Percentiles rank a stretch among this genome's conserved stretches.
Conservation (phyloP, 1,140 invertebrate genomes). For the Bursaphelenchus mucronatus region DNA sequence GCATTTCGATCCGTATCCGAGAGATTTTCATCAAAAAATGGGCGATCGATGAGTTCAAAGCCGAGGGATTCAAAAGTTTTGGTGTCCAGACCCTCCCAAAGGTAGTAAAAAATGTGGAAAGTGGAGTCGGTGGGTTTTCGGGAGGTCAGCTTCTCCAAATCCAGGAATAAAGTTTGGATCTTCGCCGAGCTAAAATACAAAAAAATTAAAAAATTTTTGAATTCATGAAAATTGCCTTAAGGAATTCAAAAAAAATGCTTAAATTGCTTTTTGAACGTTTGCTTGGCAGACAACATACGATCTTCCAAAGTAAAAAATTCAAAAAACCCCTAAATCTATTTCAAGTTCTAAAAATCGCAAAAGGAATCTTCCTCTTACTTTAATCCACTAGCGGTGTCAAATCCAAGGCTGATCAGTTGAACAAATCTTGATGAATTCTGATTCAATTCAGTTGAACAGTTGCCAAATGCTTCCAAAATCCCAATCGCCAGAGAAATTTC, state of each 20-base stretch:
- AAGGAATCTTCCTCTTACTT: too few relatives aligned
- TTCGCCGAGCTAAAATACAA: slow-evolving; percentile 39
- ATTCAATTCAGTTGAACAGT: slow-evolving; percentile 75
- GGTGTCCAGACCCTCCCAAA: slow-evolving; percentile 77
- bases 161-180: slow-evolving; percentile 69
- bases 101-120: slow-evolving; percentile 77
- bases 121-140: slow-evolving; percentile 71
- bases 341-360: too few relatives aligned
- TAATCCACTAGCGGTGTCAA: slow-evolving; percentile 76
- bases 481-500: slow-evolving; percentile 77
- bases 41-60: slow-evolving; percentile 18
- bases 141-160: slow-evolving; percentile 72
- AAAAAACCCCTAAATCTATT: too few relatives aligned
- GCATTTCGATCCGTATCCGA: slow-evolving; percentile 24
- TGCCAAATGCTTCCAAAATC: slow-evolving; percentile 82
- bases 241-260: too few relatives aligned
- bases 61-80: slow-evolving; percentile 70
- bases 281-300: not conserved
- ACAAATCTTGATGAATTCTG: slow-evolving; percentile 81
- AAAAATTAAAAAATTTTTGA: too few relatives aligned
- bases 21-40: slow-evolving; percentile 25
- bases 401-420: slow-evolving; percentile 80
- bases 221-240: too few relatives aligned
- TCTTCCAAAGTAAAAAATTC: slow-evolving; percentile 65
- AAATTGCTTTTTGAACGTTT: too few relatives aligned